These are phyloP conservation scores for Lasioglossum zephyrum DNA, from an alignment of 2,888 invertebrate genomes.

Conservation along the genomic window DNA sequence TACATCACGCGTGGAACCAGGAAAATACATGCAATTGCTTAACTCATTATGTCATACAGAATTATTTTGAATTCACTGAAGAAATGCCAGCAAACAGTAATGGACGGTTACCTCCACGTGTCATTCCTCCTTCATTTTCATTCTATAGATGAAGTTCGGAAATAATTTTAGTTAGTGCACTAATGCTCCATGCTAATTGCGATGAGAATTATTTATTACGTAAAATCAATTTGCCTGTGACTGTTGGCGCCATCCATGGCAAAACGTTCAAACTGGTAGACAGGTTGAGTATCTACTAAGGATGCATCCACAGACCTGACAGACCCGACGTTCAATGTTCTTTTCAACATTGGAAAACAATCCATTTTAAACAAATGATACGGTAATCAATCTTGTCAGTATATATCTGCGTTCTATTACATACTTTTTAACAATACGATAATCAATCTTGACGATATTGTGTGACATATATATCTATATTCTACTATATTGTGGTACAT, in stretches of 20 bases:
- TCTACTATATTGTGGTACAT: too few species aligned
- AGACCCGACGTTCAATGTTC: not conserved
- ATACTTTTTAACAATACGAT: too few species aligned
- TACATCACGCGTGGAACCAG: not conserved
- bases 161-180: not conserved
- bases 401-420: too few species aligned
- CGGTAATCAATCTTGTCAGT: too few species aligned
- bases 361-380: not conserved
- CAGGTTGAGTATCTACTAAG: not conserved
- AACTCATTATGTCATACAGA: not conserved
- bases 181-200: not conserved
- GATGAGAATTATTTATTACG: not conserved
- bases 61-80: not conserved
- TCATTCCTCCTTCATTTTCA: not conserved
- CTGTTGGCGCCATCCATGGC: constrained; percentile 11
- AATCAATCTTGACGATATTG: too few species aligned
- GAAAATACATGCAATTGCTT: not conserved
- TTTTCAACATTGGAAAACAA: not conserved
- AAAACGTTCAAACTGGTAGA: not conserved
- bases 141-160: not conserved
- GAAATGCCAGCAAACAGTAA: not conserved
- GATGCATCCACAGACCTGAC: not conserved
- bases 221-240: not conserved
- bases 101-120: not conserved
- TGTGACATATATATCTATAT: too few species aligned